Percentiles rank a stretch among this genome's conserved stretches.
Conservation (phyloP, 2,113 vertebrate genomes). For the Percopsis transmontana region DNA sequence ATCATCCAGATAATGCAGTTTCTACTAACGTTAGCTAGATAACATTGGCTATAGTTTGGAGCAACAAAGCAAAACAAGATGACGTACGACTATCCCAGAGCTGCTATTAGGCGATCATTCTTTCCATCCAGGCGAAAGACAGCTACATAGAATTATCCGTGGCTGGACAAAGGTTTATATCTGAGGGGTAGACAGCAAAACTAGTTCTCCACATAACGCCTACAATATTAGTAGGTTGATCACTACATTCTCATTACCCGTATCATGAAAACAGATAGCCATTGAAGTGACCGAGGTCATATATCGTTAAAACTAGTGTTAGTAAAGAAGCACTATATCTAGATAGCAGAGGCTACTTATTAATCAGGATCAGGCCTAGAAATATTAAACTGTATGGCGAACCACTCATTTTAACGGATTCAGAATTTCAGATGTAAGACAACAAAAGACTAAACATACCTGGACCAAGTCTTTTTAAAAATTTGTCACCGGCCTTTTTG, state of each 20-base stretch:
- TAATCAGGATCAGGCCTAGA: neutral
- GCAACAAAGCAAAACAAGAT: slow-evolving; percentile 34
- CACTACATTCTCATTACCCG: no score
- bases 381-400: slow-evolving; percentile 27
- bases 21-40: neutral
- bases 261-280: no score
- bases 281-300: slow-evolving; percentile 30
- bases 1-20: neutral
- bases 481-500: slow-evolving; percentile 54
- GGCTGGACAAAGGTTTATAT: no score
- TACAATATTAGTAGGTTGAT: no score
- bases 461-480: slow-evolving; percentile 57
- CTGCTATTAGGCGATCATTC: slow-evolving; percentile 14
- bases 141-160: no score
- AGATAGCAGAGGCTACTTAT: neutral
- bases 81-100: slow-evolving; percentile 46
- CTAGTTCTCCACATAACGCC: no score
- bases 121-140: no score
- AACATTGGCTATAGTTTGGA: neutral
- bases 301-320: neutral
- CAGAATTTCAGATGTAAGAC: slow-evolving; percentile 54
- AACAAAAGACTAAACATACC: slow-evolving; percentile 72
- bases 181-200: no score
- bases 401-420: slow-evolving; percentile 37
- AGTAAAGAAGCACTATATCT: neutral